A percentile compares a stretch with the other conserved stretches of the same genome.
Conservation (phyloP, 2,888 invertebrate genomes). For the Serrognathus titanus region DNA sequence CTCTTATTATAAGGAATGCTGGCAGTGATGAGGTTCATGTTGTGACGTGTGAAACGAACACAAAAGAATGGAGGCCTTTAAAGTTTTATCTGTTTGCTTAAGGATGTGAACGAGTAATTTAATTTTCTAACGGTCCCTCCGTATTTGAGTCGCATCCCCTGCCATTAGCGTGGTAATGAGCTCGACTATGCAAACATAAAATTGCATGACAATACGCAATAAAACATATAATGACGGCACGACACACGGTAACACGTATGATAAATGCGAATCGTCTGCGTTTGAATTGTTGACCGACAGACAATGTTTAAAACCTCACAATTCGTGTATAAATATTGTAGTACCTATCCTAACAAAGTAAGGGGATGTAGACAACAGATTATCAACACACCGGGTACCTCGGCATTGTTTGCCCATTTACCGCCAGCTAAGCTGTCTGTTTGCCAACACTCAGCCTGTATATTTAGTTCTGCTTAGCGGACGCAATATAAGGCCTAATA, state of each 20-base stretch:
- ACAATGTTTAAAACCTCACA: slow-evolving; percentile 37
- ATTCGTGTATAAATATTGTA: slow-evolving; percentile 47
- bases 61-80: too few relatives aligned
- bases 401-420: slow-evolving; percentile 48
- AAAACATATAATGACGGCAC: slow-evolving; percentile 21
- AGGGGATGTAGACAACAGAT: slow-evolving; percentile 47
- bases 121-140: slow-evolving; percentile 14
- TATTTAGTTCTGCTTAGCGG: slow-evolving; percentile 32
- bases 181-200: slow-evolving; percentile 22
- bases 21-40: too few relatives aligned
- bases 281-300: slow-evolving; percentile 30
- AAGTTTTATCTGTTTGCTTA: not conserved
- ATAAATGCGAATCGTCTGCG: slow-evolving; percentile 27
- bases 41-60: too few relatives aligned
- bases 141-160: slow-evolving; percentile 16
- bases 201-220: slow-evolving; percentile 29
- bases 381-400: slow-evolving; percentile 42
- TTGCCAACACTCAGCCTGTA: slow-evolving; percentile 43
- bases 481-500: slow-evolving; percentile 24
- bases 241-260: slow-evolving; percentile 26
- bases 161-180: slow-evolving; percentile 21
- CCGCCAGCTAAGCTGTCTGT: slow-evolving; percentile 48
- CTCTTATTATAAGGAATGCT: too few relatives aligned
- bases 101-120: not conserved
- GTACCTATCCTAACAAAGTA: slow-evolving; percentile 41